Evolutionary conservation across 2,113 vertebrate species (phyloP), one percentile per base, ranked within the genome.

Genomic region (Proterorhinus semilunaris): DNA sequence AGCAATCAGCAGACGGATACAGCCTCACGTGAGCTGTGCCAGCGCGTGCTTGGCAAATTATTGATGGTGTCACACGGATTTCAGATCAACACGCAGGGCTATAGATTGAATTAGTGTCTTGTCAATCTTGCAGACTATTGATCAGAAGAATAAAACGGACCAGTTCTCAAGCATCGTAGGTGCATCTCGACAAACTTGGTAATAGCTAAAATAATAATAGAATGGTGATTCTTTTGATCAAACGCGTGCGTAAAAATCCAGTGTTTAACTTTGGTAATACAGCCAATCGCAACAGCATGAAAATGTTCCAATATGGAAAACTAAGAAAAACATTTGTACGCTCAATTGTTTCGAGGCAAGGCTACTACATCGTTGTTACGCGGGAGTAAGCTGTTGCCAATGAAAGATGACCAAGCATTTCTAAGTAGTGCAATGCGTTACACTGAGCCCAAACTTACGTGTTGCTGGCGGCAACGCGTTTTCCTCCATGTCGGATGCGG

Each of bases 401-500:
- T 51, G 16, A 63, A 62, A 36, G 57, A 74, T 70, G 52, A 66
- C 67, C 45, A 78, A 65, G 64, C 62, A 61, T 11, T 57, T 10
- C 59, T 44, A n/a, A n/a, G 43, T 36, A 42, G 15, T 9, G 7
- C 51, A 42, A 10, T 9, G 7, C 51, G 3, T 6, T 9, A 9
- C 16, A 11, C 50, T 48, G 10, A 55, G 53, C 27, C 21, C 17
- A 11, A 55, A 92, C 91, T 93, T 91, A 93, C 92, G 58, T 80
- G 82, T 69, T 74, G 84, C 75, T 82, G 42, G 77, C 42, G 76
- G 57, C 3, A 77, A 49, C 48, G 67, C 81, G 42, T 82, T 72
- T 70, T 77, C 86, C 57, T 89, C 88, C 90, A 90, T 83, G 65
- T 79, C 75, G 76, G 78, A 64, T 68, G 80, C 65, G 42, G 65